Conservation (phyloP, 2,888 invertebrate species). For the Idaea aversata region DNA sequence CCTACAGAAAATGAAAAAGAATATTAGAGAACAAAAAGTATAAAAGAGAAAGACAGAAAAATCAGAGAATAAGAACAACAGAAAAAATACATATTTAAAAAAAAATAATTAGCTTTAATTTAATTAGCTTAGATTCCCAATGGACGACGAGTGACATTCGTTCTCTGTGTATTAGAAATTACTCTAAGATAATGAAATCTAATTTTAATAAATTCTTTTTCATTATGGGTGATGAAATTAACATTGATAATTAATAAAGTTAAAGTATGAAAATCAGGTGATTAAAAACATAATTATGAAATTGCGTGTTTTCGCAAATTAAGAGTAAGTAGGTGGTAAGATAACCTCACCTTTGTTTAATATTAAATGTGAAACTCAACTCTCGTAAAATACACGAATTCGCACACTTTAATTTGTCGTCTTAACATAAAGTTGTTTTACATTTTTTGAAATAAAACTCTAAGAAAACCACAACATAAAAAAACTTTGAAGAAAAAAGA, state of each 20-base stretch:
- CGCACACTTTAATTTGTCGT: conserved; percentile 6
- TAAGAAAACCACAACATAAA: conserved; percentile 3
- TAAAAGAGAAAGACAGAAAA: too few relatives aligned
- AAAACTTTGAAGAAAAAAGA: conserved; percentile 8
- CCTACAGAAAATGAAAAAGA: too few relatives aligned
- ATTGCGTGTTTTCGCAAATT: conserved; percentile 26
- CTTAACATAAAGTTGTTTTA: conserved; percentile 5
- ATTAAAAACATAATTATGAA: conserved; percentile 27
- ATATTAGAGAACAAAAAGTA: too few relatives aligned
- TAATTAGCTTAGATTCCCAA: too few relatives aligned
- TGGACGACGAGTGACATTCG: too few relatives aligned
- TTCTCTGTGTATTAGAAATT: too few relatives aligned
- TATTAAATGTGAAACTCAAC: conserved; percentile 27
- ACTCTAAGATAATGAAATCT: neutral
- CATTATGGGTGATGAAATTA: neutral
- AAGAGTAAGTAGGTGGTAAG: conserved; percentile 16
- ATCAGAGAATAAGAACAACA: too few relatives aligned
- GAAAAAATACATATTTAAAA: too few relatives aligned
- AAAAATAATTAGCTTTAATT: too few relatives aligned
- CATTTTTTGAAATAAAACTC: conserved; percentile 4
- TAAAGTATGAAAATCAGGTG: conserved; percentile 22
- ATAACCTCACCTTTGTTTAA: conserved; percentile 27
- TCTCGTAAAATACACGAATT: conserved; percentile 22
- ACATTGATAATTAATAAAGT: conserved; percentile 8
- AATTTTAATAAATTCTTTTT: neutral